Base-by-base conservation (phyloP, 2,113 vertebrate genomes). In the Sus scrofa region DNA sequence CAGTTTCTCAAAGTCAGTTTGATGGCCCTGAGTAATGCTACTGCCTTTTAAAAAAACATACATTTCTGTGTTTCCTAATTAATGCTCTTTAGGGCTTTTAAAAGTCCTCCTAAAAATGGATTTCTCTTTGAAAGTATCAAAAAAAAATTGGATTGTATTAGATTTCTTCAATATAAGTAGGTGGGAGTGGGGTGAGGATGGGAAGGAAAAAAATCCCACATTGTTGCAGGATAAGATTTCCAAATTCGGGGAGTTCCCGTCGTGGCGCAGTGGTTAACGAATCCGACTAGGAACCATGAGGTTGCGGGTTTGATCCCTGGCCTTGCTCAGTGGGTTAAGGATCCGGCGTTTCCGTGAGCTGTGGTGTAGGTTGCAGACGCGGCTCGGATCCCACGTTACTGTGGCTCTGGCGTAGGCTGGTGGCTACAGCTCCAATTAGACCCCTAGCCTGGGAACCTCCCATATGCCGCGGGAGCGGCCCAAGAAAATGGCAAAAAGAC, bases 111-210 rank as follows among this genome's bases (percentile, higher is more conserved):
- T 78, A 34, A 92, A 94, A 44, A 65, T 62, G 16, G 16, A 85
- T 88, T 97, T 97, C 44, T 91, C 60, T 78, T 70, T 77, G 60
- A 96, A 95, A 86, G 18, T 30, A 93, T 94, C 95, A 2, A 19
- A 71, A 85, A 54, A 65, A 87, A 67, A 65, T 44, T 9, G 73
- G 37, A 37, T 32, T 58, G 6, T 75, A 20, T 91, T 92, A 71
- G 20, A 18, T 52, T 95, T 97, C 70, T 5, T 77, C 39, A 74
- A 8, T 32, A 37, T 22, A 52, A 81, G 20, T 71, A 87, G 56
- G 26, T 7, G 12, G 13, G 14, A 1, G 9, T 15, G 1, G n/a
- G 20, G 18, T 27, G 2, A 18, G 34, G 9, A 4, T 95, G 32
- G 27, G 22, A 30, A 95, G 63, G 34, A 74, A 94, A 84, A 65